A percentile compares a stretch with the other conserved stretches of the same genome.
These are phyloP conservation scores for Hydrozoanthus tunicans DNA, from an alignment of 64 coral and sea anemone species.

Conservation along the genomic window DNA sequence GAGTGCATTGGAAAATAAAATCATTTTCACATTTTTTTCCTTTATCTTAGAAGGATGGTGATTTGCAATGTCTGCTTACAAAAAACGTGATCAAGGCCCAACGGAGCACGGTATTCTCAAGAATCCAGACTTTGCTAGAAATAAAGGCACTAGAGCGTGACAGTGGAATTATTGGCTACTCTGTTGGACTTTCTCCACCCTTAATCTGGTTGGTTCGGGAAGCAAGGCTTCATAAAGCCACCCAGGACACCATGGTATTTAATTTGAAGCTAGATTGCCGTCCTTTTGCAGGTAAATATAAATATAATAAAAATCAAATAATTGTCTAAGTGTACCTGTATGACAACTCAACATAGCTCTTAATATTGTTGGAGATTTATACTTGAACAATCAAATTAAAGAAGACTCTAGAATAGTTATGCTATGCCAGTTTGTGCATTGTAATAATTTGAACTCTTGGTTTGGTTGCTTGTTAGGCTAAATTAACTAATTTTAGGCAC, in stretches of 20 bases:
- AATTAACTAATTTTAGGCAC: too few relatives aligned
- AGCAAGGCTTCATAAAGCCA: background rate
- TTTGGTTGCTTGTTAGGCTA: too few relatives aligned
- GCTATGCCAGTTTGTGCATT: too few relatives aligned
- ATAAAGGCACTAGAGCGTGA: background rate
- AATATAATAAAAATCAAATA: background rate
- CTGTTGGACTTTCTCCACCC: background rate
- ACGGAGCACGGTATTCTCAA: conserved; percentile 1
- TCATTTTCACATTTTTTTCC: background rate
- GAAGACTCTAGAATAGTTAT: too few relatives aligned
- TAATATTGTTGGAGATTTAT: too few relatives aligned
- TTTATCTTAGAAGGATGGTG: background rate
- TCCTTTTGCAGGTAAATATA: conserved; percentile 6
- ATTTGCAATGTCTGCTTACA: conserved; percentile 12
- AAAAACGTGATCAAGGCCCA: conserved; percentile 15
- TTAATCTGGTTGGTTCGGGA: conserved; percentile 2
- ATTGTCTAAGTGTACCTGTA: background rate
- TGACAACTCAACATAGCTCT: too few relatives aligned
- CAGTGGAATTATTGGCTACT: background rate
- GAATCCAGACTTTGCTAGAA: background rate
- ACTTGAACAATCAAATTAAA: too few relatives aligned
- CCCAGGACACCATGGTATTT: background rate
- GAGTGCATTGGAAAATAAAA: background rate
- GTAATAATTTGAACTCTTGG: too few relatives aligned
- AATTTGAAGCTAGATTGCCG: background rate